Conservation (phyloP, 2,113 vertebrate species). For the Sinocyclocheilus anophthalmus region DNA sequence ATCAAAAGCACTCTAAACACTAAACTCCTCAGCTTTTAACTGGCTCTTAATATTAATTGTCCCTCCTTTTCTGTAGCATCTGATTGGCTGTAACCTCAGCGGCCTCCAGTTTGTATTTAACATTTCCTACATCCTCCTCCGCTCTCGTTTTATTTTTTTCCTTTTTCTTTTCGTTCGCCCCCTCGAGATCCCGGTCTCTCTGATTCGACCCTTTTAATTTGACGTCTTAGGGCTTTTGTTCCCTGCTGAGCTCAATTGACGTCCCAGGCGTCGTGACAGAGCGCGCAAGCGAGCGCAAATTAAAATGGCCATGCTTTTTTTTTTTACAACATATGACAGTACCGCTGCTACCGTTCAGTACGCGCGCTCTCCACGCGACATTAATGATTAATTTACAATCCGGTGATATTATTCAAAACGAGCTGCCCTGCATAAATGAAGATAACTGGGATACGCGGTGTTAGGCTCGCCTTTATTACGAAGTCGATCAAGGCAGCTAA, state of each 20-base stretch:
- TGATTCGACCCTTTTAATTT: conserved; percentile 59
- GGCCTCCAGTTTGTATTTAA: conserved; percentile 35
- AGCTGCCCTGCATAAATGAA: conserved; percentile 86
- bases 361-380: conserved; percentile 73
- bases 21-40: conserved; percentile 6
- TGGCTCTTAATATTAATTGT: conserved; percentile 30
- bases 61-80: conserved; percentile 25
- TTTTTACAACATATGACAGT: too few species aligned
- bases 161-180: too few species aligned
- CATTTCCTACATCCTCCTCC: conserved; percentile 63
- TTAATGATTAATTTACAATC: conserved; percentile 83
- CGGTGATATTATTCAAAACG: conserved; percentile 85
- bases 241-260: conserved; percentile 80
- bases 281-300: too few species aligned
- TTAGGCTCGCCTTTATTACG: conserved; percentile 79
- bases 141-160: too few species aligned
- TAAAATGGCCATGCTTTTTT: too few species aligned
- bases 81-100: conserved; percentile 45
- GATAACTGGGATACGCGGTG: conserved; percentile 84
- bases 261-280: conserved; percentile 71
- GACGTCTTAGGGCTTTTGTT: conserved; percentile 25
- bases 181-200: conserved; percentile 34
- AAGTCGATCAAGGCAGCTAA: conserved; percentile 85
- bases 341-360: too few species aligned
- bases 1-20: not conserved